Evolutionary conservation across 2,113 vertebrate genomes (phyloP).

Genomic region (Hassar affinis): DNA sequence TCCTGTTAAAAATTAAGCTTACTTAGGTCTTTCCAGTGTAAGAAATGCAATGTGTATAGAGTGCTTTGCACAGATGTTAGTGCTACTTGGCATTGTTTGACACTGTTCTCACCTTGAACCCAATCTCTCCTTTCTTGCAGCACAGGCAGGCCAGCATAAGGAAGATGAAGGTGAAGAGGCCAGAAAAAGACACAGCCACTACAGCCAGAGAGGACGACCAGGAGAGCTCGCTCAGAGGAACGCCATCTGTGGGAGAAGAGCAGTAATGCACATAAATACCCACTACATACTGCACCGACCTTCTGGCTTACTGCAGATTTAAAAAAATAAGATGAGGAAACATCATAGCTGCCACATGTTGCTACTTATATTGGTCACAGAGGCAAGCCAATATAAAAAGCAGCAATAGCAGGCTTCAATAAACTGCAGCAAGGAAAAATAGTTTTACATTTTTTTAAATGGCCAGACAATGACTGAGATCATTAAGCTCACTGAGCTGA

Average conservation of each 20-base stretch:
- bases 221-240: slow-evolving; percentile 84
- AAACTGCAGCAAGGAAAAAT: neutral
- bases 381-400: neutral
- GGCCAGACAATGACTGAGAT: no score
- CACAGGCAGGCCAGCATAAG: slow-evolving; percentile 96
- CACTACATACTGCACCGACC: neutral
- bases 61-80: neutral
- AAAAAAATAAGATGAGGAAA: neutral
- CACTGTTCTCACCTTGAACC: slow-evolving; percentile 85
- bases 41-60: no score
- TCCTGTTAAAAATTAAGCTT: neutral
- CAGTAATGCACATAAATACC: slow-evolving; percentile 16
- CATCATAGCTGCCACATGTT: neutral
- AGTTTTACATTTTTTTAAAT: neutral
- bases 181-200: slow-evolving; percentile 85
- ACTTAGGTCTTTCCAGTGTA: neutral
- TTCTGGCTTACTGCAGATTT: neutral
- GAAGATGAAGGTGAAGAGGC: slow-evolving; percentile 89
- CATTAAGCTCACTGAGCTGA: neutral
- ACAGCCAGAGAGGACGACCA: slow-evolving; percentile 89
- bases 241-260: slow-evolving; percentile 79
- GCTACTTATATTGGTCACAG: neutral
- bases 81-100: neutral
- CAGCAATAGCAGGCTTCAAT: neutral
- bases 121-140: slow-evolving; percentile 89